Evolutionary conservation across 2,888 invertebrate genomes (phyloP).

Genomic region (Drosophila infuscata): DNA sequence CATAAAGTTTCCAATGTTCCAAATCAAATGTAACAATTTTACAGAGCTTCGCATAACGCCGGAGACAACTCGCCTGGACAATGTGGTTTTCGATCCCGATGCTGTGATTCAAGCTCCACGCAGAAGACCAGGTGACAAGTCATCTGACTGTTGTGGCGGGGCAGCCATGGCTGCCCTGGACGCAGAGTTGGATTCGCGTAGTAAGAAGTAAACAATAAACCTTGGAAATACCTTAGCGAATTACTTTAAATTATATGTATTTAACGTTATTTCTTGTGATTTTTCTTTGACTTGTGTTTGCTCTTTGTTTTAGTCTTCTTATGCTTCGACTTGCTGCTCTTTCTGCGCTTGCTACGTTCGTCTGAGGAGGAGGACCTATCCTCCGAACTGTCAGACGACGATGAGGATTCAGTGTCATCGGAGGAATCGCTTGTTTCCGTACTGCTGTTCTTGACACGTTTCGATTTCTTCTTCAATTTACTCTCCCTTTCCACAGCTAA

Average conservation of each 20-base stretch:
- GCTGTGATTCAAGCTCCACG: slow-evolving; percentile 83
- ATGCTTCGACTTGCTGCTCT: slow-evolving; percentile 57
- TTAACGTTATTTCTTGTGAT: slow-evolving; percentile 59
- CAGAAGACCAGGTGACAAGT: slow-evolving; percentile 46
- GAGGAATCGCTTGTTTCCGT: slow-evolving; percentile 50
- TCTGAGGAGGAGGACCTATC: slow-evolving; percentile 65
- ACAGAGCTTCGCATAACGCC: slow-evolving; percentile 81
- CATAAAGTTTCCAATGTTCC: slow-evolving; percentile 24
- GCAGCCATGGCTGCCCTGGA: slow-evolving; percentile 68
- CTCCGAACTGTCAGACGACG: slow-evolving; percentile 53
- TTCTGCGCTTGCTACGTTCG: slow-evolving; percentile 68
- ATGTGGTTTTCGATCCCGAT: slow-evolving; percentile 88
- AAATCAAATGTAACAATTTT: background rate
- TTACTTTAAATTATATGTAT: slow-evolving; percentile 45
- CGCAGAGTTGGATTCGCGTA: slow-evolving; percentile 43
- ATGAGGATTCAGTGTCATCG: slow-evolving; percentile 49
- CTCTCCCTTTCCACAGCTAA: slow-evolving; percentile 31
- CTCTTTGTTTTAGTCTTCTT: slow-evolving; percentile 62
- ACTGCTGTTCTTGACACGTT: slow-evolving; percentile 47
- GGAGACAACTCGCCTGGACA: slow-evolving; percentile 86
- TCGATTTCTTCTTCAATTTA: slow-evolving; percentile 61
- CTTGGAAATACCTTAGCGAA: slow-evolving; percentile 15
- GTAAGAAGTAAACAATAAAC: slow-evolving; percentile 57
- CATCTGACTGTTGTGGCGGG: slow-evolving; percentile 60
- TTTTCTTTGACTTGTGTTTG: slow-evolving; percentile 63